A percentile compares a stretch with the other conserved stretches of the same genome.
phyloP scores from a whole-genome alignment of 1,140 invertebrate species.

The Drosophila teissieri region DNA sequence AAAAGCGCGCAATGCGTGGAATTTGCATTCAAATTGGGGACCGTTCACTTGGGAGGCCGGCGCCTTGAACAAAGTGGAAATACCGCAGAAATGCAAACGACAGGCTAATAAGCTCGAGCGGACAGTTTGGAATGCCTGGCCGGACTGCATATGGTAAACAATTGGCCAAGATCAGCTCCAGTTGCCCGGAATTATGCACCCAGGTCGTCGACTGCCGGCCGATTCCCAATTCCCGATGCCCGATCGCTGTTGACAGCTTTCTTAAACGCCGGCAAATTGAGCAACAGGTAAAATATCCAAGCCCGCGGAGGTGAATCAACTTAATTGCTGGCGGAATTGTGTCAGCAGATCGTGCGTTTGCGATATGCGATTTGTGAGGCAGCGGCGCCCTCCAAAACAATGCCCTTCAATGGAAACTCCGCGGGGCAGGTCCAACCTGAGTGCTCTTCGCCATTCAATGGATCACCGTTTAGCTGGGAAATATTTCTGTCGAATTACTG shows the following conservation, averaged over 20 bases:
- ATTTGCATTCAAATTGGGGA: constrained; percentile 75
- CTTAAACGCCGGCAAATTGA: constrained; percentile 65
- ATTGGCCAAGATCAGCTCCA: constrained; percentile 47
- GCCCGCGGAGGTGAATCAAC: constrained; percentile 53
- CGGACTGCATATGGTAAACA: constrained; percentile 78
- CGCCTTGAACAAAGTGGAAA: constrained; percentile 56
- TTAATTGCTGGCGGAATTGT: constrained; percentile 80
- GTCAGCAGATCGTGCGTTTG: constrained; percentile 72
- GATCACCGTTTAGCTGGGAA: constrained; percentile 1
- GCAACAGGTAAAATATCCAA: constrained; percentile 4
- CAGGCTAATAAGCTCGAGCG: constrained; percentile 77
- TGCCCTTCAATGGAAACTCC: constrained; percentile 36
- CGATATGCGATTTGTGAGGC: constrained; percentile 51
- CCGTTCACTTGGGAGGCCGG: constrained; percentile 15
- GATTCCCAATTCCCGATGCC: neutral
- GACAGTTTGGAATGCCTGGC: constrained; percentile 74
- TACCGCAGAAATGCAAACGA: constrained; percentile 79
- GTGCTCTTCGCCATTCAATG: constrained; percentile 2
- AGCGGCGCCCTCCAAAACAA: constrained; percentile 38
- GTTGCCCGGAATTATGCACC: constrained; percentile 66
- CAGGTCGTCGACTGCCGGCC: constrained; percentile 11
- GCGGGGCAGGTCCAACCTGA: neutral
- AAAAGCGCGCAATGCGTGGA: constrained; percentile 66
- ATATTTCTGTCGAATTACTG: constrained; percentile 53
- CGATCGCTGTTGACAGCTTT: constrained; percentile 68